phyloP scores from a whole-genome alignment of 2,888 invertebrate species.

The Torymus texanus region DNA sequence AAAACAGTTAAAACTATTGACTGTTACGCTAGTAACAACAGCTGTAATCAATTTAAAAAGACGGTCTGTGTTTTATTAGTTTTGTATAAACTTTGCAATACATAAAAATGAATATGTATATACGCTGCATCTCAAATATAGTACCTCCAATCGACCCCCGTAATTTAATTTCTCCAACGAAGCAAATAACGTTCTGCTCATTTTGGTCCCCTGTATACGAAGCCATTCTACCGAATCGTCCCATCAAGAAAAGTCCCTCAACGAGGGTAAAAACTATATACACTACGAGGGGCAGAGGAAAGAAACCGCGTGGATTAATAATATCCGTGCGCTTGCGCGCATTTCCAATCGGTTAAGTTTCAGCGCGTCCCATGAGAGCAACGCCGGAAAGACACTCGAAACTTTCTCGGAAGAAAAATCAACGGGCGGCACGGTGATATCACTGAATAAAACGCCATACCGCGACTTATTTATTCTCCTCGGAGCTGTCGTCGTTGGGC shows the following conservation, averaged over 20 bases:
- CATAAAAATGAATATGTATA: no score
- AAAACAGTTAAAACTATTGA: no score
- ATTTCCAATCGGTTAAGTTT: slow-evolving; percentile 41
- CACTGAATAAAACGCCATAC: slow-evolving; percentile 21
- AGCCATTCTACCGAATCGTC: no score
- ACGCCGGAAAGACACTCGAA: background rate
- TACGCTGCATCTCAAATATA: no score
- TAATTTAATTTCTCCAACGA: background rate
- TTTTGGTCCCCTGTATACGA: no score
- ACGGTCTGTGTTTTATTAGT: no score
- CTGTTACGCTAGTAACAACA: no score
- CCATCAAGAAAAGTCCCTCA: no score
- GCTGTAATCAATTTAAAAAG: no score
- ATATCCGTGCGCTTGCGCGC: background rate
- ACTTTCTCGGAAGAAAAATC: slow-evolving; percentile 18
- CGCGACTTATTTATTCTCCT: slow-evolving; percentile 20
- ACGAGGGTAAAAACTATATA: no score
- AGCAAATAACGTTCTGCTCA: background rate
- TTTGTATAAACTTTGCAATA: no score
- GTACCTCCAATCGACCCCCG: no score
- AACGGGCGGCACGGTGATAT: slow-evolving; percentile 4
- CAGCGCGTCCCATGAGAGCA: background rate
- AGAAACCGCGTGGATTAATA: slow-evolving; percentile 3
- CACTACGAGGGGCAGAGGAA: background rate
- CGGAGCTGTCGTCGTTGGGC: background rate